Evolutionary conservation across 2,113 vertebrate species (phyloP), one percentile per base, ranked within the genome.

Genomic region (Lampris megalopsis): DNA sequence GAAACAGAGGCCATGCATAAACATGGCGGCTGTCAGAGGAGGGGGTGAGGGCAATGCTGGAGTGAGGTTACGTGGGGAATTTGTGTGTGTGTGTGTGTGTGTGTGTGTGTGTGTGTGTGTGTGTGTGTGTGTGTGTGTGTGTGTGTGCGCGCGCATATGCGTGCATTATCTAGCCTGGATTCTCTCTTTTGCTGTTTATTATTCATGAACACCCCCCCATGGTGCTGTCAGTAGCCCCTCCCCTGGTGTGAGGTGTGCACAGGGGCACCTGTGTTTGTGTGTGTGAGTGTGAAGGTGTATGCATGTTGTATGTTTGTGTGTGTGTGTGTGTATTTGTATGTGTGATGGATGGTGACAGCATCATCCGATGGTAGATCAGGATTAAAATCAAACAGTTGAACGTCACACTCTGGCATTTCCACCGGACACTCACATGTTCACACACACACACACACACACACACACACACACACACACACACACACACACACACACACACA

Each of bases 1-100:
- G 96, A 99, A 99, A 98, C 96, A 97, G 96, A 95, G 95, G 91
- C 95, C 96, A 98, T 99, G 97, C 96, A 98, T 99, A 99, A 98
- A 98, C 97, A 99, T 98, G 96, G 94, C 65, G 93, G 64, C 75
- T 52, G 73, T 70, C 79, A 77, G 73, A 70, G 65, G 77, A 77
- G 81, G 86, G 88, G 73, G 84, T 90, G 93, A 94, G 96, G 95
- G 95, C 94, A 89, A 68, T 58, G 62, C 92, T 88, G 92, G 95
- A 95, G 94, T 93, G 94, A 94, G 24, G 50, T 59, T 63, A 13
- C 36, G 50, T 10, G 2, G 50, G 9, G 2, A 58, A 47, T 69
- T 8, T 56, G 6, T 47, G 48, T 9, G 48, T 24, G 52, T 41
- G 38, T 47, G 4, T 45, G 43, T 4, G 43, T 5, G 43, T 4